A percentile compares a stretch with the other conserved stretches of the same genome.
These are phyloP conservation scores for Pyrocoelia pectoralis DNA, from an alignment of 2,888 invertebrate genomes.

Conservation along the genomic window DNA sequence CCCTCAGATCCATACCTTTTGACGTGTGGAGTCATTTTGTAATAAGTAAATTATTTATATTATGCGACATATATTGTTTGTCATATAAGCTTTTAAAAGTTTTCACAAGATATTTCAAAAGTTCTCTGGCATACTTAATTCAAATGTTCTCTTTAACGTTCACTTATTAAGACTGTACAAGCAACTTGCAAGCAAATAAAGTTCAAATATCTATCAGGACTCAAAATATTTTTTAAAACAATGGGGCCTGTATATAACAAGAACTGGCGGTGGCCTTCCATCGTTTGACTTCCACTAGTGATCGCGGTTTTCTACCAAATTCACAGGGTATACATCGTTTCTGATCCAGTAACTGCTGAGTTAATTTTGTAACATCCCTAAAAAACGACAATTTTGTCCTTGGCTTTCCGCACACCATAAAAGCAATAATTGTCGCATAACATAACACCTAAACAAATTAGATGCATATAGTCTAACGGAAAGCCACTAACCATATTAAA, in stretches of 20 bases:
- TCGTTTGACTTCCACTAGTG: slow-evolving; percentile 25
- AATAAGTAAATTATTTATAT: slow-evolving; percentile 16
- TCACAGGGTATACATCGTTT: slow-evolving; percentile 17
- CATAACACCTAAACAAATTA: slow-evolving; percentile 18
- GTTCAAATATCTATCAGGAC: slow-evolving; percentile 22
- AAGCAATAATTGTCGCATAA: slow-evolving; percentile 18
- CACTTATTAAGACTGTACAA: slow-evolving; percentile 15
- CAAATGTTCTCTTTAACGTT: too few relatives aligned
- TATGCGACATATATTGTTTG: slow-evolving; percentile 17
- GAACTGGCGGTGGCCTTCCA: slow-evolving; percentile 37
- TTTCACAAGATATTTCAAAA: slow-evolving; percentile 22
- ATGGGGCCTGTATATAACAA: slow-evolving; percentile 31
- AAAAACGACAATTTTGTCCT: neutral
- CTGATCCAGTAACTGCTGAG: neutral
- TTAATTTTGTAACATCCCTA: neutral
- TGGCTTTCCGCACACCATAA: slow-evolving; percentile 16
- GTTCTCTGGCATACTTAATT: slow-evolving; percentile 13
- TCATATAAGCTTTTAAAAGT: slow-evolving; percentile 23
- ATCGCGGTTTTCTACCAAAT: slow-evolving; percentile 31
- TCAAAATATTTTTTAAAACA: neutral
- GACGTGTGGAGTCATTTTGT: slow-evolving; percentile 17
- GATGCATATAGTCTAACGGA: slow-evolving; percentile 25
- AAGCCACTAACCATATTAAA: slow-evolving; percentile 17
- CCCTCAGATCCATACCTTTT: slow-evolving; percentile 7
- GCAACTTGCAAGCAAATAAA: slow-evolving; percentile 28